These are phyloP conservation scores for Orestias chungarensis DNA, from an alignment of 2,797 vertebrate species.

Conservation along the genomic window DNA sequence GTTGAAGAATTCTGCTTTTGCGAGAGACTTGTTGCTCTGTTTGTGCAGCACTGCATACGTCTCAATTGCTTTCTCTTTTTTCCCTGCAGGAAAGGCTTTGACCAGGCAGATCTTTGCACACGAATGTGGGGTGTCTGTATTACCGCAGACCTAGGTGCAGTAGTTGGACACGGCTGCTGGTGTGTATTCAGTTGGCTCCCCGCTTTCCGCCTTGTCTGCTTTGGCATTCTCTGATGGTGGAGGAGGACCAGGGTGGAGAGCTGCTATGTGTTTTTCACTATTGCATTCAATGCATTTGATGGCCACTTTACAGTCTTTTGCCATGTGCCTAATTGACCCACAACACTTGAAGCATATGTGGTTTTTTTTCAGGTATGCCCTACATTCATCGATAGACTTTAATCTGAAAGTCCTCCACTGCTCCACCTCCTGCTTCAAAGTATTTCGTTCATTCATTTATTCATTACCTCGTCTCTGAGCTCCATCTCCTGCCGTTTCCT, in stretches of 20 bases:
- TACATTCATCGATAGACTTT: not conserved
- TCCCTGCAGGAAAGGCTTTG: not conserved
- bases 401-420: not conserved
- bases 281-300: not conserved
- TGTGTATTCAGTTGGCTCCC: not conserved
- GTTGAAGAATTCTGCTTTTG: not conserved
- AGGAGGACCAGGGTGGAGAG: not conserved
- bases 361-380: not conserved
- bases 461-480: no score
- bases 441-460: no score
- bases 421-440: not conserved
- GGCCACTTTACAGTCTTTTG: not conserved
- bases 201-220: no score
- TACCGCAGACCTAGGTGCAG: not conserved
- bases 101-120: not conserved
- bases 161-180: not conserved
- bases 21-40: no score
- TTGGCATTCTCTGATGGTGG: not conserved
- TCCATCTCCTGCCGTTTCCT: no score
- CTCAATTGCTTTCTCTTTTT: not conserved
- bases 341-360: not conserved
- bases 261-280: not conserved
- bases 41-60: no score
- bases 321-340: not conserved
- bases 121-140: not conserved